Percentiles rank a stretch among this genome's conserved stretches.
Evolutionary conservation across 2,113 vertebrate species (phyloP).

Genomic region (Stegastes partitus): DNA sequence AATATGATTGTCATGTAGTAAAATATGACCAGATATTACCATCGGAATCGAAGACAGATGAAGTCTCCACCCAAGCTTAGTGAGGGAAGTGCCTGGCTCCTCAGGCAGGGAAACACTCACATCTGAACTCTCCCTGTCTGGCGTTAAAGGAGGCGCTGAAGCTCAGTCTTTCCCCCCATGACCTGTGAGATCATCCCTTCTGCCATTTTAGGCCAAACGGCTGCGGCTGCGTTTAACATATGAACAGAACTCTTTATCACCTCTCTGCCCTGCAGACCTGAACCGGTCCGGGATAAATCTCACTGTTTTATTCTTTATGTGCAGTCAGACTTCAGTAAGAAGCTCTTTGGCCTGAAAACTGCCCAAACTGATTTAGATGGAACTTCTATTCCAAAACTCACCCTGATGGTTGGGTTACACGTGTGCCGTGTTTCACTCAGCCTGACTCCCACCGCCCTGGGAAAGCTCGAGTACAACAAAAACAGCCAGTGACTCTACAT

Average conservation of each 20-base stretch:
- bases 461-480: not conserved
- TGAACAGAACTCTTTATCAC: conserved; percentile 13
- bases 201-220: conserved; percentile 12
- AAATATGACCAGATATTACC: conserved; percentile 39
- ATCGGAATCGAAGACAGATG: conserved; percentile 39
- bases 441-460: not conserved
- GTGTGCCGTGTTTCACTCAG: conserved; percentile 7
- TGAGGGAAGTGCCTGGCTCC: conserved; percentile 9
- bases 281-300: conserved; percentile 26
- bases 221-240: not conserved
- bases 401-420: conserved; percentile 5
- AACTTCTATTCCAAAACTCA: conserved; percentile 2
- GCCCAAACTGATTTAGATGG: conserved; percentile 25
- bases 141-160: conserved; percentile 26
- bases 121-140: conserved; percentile 1
- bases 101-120: conserved; percentile 16
- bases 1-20: conserved; percentile 14
- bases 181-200: conserved; percentile 29
- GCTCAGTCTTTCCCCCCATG: not conserved
- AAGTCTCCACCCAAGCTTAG: conserved; percentile 25
- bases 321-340: not conserved
- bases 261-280: conserved; percentile 19
- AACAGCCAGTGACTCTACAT: not conserved
- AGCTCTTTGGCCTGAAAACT: not conserved
- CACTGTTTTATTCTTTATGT: not conserved